Percentiles rank a stretch among this genome's conserved stretches.
Conservation (phyloP, 53 echinoderm and acorn worm genomes). For the Hippasteria phrygiana region DNA sequence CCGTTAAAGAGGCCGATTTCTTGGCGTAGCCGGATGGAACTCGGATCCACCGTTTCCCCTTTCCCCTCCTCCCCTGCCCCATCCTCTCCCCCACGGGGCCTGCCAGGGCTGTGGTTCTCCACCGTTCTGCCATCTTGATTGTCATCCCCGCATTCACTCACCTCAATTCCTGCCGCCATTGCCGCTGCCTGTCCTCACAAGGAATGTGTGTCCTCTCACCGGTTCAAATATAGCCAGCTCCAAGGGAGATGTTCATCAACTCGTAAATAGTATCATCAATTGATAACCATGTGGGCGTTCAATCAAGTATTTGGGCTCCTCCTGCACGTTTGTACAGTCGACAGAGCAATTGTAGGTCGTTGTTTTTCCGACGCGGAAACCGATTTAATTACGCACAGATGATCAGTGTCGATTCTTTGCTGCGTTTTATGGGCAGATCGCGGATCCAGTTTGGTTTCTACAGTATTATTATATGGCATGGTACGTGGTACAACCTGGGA, state of each 20-base stretch:
- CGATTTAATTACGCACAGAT: too few relatives aligned
- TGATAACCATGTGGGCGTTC: too few relatives aligned
- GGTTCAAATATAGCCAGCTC: background rate
- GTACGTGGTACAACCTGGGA: too few relatives aligned
- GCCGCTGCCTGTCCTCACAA: background rate
- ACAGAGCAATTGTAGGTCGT: too few relatives aligned
- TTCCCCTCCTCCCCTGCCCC: background rate
- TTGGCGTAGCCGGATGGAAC: constrained; percentile 30
- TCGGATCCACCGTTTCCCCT: background rate
- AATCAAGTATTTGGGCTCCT: too few relatives aligned
- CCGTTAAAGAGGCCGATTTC: constrained; percentile 80
- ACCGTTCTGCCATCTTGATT: background rate
- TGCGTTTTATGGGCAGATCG: too few relatives aligned
- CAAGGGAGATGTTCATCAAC: background rate
- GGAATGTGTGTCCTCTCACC: constrained; percentile 7
- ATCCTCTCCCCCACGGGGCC: background rate
- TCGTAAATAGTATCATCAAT: too few relatives aligned
- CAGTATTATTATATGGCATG: too few relatives aligned
- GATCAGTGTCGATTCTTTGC: too few relatives aligned
- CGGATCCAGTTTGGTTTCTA: too few relatives aligned
- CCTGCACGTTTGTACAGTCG: too few relatives aligned
- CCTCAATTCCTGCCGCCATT: background rate
- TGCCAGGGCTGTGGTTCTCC: background rate
- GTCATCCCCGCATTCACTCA: background rate
- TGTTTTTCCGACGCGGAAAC: too few relatives aligned